Evolutionary conservation across 2,888 invertebrate species (phyloP), one percentile per base, ranked within the genome.

Genomic region (Drosophila neotestacea): DNA sequence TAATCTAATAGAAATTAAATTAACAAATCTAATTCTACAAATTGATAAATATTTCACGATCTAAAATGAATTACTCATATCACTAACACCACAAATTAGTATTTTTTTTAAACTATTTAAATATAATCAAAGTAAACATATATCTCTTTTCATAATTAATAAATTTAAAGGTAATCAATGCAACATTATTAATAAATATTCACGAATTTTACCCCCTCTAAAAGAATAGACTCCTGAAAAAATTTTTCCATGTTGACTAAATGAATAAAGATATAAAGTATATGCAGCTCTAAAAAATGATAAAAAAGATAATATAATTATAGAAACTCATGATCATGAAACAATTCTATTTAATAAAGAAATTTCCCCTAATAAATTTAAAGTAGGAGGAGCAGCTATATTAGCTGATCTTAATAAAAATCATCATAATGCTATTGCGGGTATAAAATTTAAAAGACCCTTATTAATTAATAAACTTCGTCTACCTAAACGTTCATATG

Each of bases 291-390:
- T 94, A 93, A 95, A 94, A 94, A 95, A 95, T 87, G 94, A 94
- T 85, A 94, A 91, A 77, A 95, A 91, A 79, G 93, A 92, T 92
- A 95, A 93, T 79, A 93, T 90, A 86, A 94, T 74, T 90, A 95
- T 93, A n/a, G 91, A 91, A 60, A 93, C 39, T 69, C 89, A 92
- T 67, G 93, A 94, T 91, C 94, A 94, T 36, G 92, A 92, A 47
- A 95, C 72, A 89, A 95, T 90, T 74, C 94, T 94, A 93, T 94
- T 94, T 92, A 95, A 93, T 91, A 95, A 93, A 73, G 94, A 93
- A 94, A 95, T 94, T 92, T 95, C 95, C 0, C 95, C 94, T 73
- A 95, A 90, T 91, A 95, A 94, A 94, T 95, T 95, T 92, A 95
- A 93, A 7, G 95, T 94, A 2, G 95, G 94, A 1, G 95, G 95